Base-by-base conservation (phyloP, 2,888 invertebrate genomes). In the Hypolimnas misippus region DNA sequence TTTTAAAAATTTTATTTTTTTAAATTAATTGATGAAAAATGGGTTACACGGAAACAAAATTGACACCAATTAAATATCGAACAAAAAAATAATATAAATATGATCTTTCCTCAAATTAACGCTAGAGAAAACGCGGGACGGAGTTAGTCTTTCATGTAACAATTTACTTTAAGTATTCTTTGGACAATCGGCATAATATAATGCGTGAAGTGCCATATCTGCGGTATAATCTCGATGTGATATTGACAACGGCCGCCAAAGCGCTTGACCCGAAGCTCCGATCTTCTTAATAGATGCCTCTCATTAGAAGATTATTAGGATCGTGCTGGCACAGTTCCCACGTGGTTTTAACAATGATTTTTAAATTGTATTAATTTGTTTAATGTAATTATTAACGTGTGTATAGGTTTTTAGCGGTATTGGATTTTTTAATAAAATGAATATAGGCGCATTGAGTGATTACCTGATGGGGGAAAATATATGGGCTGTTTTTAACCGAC, bases 231-330 rank as follows among this genome's bases (percentile, higher is more conserved):
- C 63, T 64, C 51, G 56, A 58, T 58, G 63, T 79, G 79, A 77
- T 69, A 72, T 72, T 75, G 66, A 63, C 66, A 62, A 49, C 17
- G 16, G 17, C 49, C 49, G 25, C 14, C 61, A 57, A 61, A 49
- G 64, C 60, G 46, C 35, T 54, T 60, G 54, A 53, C 46, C 52
- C 46, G 29, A 44, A 60, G 53, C 60, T 60, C 31, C 53, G 35
- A 54, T 33, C 60, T 46, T 46, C 31, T 60, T 54, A 60, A 59
- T 59, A 33, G 59, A 78, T 76, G 72, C 70, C 67, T 63, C 77
- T 80, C 79, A 81, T 82, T 80, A 81, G 71, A 61, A 46, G 68
- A 59, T 68, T 57, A 63, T 65, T 55, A 63, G 65, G 33, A 62
- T 57, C 60, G 58, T 5, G 4, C 14, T 67, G 70, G 65, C 69